phyloP scores from a whole-genome alignment of 2,888 invertebrate species.

The Elysia crispata region DNA sequence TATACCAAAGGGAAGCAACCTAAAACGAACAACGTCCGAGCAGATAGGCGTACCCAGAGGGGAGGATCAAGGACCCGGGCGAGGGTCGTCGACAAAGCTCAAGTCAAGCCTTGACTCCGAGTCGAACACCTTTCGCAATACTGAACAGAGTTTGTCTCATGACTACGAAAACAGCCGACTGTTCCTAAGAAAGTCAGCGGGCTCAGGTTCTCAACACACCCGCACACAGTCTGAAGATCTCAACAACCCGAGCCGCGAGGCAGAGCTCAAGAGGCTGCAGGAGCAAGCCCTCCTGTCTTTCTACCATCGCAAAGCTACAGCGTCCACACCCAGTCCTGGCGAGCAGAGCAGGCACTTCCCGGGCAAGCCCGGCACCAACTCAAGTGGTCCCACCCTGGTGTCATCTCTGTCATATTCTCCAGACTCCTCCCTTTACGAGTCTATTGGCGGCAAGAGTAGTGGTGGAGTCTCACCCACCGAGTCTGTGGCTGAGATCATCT shows the following conservation, averaged over 20 bases:
- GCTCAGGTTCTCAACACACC: not conserved
- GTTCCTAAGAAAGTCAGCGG: not conserved
- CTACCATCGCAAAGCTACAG: slow-evolving; percentile 84
- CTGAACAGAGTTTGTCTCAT: not conserved
- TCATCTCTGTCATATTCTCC: slow-evolving; percentile 44
- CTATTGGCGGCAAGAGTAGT: slow-evolving; percentile 20
- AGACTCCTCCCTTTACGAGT: slow-evolving; percentile 51
- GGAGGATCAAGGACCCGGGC: slow-evolving; percentile 39
- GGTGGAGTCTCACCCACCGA: slow-evolving; percentile 31
- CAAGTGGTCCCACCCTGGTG: slow-evolving; percentile 42
- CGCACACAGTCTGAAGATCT: slow-evolving; percentile 32
- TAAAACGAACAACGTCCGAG: slow-evolving; percentile 49
- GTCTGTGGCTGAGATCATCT: slow-evolving; percentile 54
- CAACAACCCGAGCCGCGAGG: slow-evolving; percentile 67
- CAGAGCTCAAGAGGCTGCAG: slow-evolving; percentile 88
- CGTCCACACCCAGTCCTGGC: slow-evolving; percentile 1
- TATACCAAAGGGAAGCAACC: slow-evolving; percentile 45
- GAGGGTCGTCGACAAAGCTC: not conserved
- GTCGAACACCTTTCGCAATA: not conserved
- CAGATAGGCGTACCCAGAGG: slow-evolving; percentile 30
- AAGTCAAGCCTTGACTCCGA: slow-evolving; percentile 38
- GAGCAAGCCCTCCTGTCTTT: slow-evolving; percentile 89
- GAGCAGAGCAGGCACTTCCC: not conserved
- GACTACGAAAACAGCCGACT: slow-evolving; percentile 1
- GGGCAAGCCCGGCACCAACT: not conserved